Conservation (phyloP, 2,113 vertebrate species). For the Alouatta palliata region DNA sequence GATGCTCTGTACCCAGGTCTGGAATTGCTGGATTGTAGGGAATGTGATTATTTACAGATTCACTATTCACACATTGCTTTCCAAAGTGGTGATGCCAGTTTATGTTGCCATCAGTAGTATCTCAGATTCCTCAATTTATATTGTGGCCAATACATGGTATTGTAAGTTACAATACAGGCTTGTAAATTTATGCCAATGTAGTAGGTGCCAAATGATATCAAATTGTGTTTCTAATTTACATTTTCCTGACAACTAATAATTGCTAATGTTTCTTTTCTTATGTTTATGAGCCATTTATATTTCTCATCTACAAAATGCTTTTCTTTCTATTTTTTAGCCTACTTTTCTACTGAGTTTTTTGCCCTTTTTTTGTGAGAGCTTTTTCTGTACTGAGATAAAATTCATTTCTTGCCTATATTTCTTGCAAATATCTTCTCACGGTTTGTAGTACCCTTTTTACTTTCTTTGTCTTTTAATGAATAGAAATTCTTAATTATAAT, state of each 20-base stretch:
- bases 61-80: not conserved
- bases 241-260: constrained; percentile 33
- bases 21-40: not conserved
- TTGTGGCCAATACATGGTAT: not conserved
- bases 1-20: not conserved
- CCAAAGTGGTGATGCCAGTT: not conserved
- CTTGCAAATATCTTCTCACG: not conserved
- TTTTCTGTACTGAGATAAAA: not conserved
- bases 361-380: not conserved
- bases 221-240: constrained; percentile 30
- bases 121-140: not conserved
- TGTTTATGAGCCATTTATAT: not conserved
- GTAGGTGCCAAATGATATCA: not conserved
- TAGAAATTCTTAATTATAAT: not conserved
- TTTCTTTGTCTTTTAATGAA: not conserved
- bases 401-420: not conserved
- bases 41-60: not conserved
- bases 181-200: not conserved
- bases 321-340: not conserved
- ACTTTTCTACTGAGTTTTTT: not conserved
- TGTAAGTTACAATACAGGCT: not conserved
- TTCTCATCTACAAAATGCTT: not conserved
- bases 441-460: not conserved
- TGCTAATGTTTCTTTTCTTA: constrained; percentile 19
- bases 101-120: not conserved